These are phyloP conservation scores for Cyclura pinguis DNA, from an alignment of 2,797 vertebrate species.

Conservation along the genomic window DNA sequence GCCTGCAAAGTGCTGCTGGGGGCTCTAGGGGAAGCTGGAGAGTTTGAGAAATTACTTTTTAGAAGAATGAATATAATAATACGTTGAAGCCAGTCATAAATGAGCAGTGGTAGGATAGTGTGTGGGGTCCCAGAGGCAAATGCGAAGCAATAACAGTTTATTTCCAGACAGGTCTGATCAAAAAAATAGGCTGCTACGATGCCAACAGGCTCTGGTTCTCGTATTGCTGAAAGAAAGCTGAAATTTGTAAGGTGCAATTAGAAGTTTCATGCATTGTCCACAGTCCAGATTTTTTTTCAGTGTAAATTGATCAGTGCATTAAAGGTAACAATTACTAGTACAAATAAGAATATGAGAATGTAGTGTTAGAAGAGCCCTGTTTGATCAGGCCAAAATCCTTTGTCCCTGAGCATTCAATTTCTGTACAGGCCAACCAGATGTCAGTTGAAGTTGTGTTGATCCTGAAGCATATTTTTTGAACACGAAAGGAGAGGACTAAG, in stretches of 20 bases:
- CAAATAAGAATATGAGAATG: background rate
- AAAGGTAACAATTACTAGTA: background rate
- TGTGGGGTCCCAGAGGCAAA: too few species aligned
- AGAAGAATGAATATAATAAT: too few species aligned
- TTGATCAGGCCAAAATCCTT: background rate
- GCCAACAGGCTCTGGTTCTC: background rate
- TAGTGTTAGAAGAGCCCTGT: background rate
- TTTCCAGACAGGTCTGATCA: background rate
- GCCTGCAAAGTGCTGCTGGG: too few species aligned
- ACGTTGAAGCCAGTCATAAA: too few species aligned
- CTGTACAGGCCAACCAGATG: background rate
- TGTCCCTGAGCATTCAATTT: background rate
- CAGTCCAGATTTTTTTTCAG: background rate
- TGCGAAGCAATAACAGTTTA: background rate
- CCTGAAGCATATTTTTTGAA: too few species aligned
- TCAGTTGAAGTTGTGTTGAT: background rate
- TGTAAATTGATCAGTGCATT: background rate
- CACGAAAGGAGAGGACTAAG: too few species aligned
- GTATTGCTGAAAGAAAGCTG: background rate
- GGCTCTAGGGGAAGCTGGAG: too few species aligned
- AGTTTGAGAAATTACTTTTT: too few species aligned
- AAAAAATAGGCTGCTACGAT: background rate
- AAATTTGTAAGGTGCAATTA: background rate
- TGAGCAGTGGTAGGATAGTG: too few species aligned
- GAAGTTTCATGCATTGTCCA: background rate